Percentiles rank a stretch among this genome's conserved stretches.
phyloP scores from a whole-genome alignment of 2,888 invertebrate genomes.

The Ochropacha duplaris region DNA sequence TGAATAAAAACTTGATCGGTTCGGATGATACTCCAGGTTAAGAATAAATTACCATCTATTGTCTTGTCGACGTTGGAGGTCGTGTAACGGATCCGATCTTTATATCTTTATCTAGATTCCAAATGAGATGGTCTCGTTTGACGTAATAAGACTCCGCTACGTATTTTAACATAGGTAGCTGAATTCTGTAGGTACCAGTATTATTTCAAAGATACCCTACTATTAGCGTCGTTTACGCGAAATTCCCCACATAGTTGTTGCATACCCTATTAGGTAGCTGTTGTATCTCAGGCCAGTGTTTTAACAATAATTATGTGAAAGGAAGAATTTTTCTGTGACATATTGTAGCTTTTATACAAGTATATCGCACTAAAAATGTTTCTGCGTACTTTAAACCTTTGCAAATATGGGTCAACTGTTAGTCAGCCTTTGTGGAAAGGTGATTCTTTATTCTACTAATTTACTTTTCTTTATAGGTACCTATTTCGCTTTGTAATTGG shows the following conservation, averaged over 20 bases:
- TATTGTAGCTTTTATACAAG: too few species aligned
- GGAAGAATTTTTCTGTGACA: too few species aligned
- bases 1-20: slow-evolving; percentile 4
- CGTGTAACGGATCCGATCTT: background rate
- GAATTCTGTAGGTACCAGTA: too few species aligned
- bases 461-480: background rate
- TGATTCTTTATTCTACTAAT: slow-evolving; percentile 18
- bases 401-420: background rate
- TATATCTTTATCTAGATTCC: background rate
- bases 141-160: background rate
- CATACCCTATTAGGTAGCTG: too few species aligned
- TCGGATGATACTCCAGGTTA: background rate
- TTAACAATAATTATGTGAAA: too few species aligned
- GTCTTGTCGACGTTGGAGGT: background rate
- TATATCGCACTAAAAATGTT: background rate
- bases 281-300: too few species aligned
- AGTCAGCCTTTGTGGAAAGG: background rate
- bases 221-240: too few species aligned
- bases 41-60: slow-evolving; percentile 12
- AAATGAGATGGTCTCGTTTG: background rate
- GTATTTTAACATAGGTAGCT: background rate
- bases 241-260: too few species aligned
- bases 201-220: too few species aligned
- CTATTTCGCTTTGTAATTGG: background rate
- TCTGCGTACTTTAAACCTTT: background rate